These are phyloP conservation scores for Nematostella vectensis DNA, from an alignment of 92 coral and sea anemone genomes.

Conservation along the genomic window DNA sequence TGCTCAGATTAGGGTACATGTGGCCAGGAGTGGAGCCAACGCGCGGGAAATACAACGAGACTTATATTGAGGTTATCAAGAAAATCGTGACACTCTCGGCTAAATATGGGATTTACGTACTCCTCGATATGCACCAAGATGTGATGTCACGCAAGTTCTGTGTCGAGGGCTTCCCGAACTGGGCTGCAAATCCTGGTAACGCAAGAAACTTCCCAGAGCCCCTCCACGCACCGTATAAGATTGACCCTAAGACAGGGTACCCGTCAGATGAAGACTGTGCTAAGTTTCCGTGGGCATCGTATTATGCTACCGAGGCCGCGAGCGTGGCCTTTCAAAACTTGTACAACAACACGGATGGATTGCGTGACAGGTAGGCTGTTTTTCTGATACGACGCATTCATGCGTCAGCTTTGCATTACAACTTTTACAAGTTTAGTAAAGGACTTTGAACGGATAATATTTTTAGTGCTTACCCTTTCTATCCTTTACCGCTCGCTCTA, in stretches of 20 bases:
- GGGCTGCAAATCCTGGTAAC: slow-evolving; percentile 80
- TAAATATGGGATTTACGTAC: slow-evolving; percentile 77
- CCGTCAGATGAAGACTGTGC: slow-evolving; percentile 80
- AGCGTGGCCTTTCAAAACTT: slow-evolving; percentile 88
- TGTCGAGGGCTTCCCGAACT: slow-evolving; percentile 90
- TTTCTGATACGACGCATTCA: no score
- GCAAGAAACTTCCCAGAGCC: slow-evolving; percentile 83
- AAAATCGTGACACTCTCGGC: slow-evolving; percentile 67
- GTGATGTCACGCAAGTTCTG: slow-evolving; percentile 87
- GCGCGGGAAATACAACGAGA: slow-evolving; percentile 74
- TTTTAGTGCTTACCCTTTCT: no score
- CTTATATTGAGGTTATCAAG: slow-evolving; percentile 69
- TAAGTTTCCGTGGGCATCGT: slow-evolving; percentile 72
- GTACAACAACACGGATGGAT: slow-evolving; percentile 76
- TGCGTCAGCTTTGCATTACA: no score
- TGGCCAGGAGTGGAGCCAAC: slow-evolving; percentile 94
- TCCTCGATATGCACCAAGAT: slow-evolving; percentile 95
- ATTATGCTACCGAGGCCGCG: slow-evolving; percentile 80
- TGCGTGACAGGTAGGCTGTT: slow-evolving; percentile 86
- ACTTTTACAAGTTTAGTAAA: no score
- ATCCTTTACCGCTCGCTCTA: no score
- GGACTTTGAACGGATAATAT: no score
- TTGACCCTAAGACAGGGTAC: slow-evolving; percentile 70
- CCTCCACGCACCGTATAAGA: slow-evolving; percentile 65
- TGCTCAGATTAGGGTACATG: slow-evolving; percentile 90